phyloP scores from a whole-genome alignment of 2,113 vertebrate genomes.

The Plectropomus leopardus region DNA sequence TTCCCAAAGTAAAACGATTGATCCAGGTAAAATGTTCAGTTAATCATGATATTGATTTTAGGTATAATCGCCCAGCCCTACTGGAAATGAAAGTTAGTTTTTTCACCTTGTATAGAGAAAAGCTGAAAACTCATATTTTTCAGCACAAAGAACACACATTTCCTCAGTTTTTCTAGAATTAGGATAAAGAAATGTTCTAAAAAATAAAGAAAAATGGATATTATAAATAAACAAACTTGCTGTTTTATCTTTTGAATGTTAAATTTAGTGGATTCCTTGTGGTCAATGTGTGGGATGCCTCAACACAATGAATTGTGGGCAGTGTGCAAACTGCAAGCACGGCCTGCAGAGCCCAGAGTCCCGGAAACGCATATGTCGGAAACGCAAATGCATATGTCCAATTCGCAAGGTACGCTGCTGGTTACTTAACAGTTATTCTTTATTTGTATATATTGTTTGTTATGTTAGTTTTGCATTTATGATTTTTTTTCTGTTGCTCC shows the following conservation, averaged over 20 bases:
- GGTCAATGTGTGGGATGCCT: slow-evolving; percentile 89
- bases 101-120: neutral
- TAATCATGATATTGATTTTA: no score
- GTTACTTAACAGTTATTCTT: neutral
- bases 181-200: neutral
- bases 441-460: neutral
- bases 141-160: neutral
- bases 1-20: no score
- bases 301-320: slow-evolving; percentile 87
- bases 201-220: neutral
- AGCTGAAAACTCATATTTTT: neutral
- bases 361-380: slow-evolving; percentile 80
- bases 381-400: slow-evolving; percentile 84
- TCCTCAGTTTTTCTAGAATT: neutral
- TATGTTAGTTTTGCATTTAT: neutral
- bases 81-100: neutral
- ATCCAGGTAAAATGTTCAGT: no score
- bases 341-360: slow-evolving; percentile 68
- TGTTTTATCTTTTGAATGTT: slow-evolving; percentile 1
- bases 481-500: neutral
- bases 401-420: slow-evolving; percentile 78
- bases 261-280: slow-evolving; percentile 87
- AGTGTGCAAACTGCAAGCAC: slow-evolving; percentile 87
- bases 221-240: neutral
- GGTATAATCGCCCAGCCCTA: no score